Evolutionary conservation across 2,113 vertebrate genomes (phyloP).

Genomic region (Clupea harengus): DNA sequence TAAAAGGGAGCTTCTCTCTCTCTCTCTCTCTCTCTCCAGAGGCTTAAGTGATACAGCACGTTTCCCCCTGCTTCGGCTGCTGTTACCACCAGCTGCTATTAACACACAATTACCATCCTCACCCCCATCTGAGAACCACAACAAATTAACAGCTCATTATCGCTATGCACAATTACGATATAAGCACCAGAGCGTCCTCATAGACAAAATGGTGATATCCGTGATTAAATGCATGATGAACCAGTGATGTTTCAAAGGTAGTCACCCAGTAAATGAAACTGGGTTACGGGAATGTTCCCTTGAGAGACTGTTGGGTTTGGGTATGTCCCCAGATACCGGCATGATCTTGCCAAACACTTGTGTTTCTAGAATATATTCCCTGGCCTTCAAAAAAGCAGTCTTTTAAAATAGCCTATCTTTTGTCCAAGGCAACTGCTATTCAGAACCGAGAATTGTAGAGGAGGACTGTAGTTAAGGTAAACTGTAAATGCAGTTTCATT

Average conservation of each 20-base stretch:
- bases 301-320: too few species aligned
- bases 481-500: too few species aligned
- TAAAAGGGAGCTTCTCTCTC: slow-evolving; percentile 20
- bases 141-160: slow-evolving; percentile 45
- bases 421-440: too few species aligned
- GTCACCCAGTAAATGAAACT: neutral
- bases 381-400: too few species aligned
- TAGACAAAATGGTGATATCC: neutral
- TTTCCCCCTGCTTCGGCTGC: slow-evolving; percentile 25
- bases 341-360: too few species aligned
- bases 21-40: slow-evolving; percentile 30
- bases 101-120: slow-evolving; percentile 38
- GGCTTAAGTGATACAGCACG: slow-evolving; percentile 48
- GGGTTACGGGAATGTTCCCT: neutral
- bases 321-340: too few species aligned
- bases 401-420: too few species aligned
- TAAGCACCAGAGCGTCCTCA: neutral
- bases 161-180: slow-evolving; percentile 38
- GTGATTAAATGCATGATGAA: slow-evolving; percentile 1
- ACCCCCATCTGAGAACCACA: neutral
- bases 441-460: too few species aligned
- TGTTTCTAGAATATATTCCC: too few species aligned
- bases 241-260: neutral
- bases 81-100: slow-evolving; percentile 54
- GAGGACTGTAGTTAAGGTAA: too few species aligned